Conservation (phyloP, 2,113 vertebrate species). For the Cochlearius cochlearius region DNA sequence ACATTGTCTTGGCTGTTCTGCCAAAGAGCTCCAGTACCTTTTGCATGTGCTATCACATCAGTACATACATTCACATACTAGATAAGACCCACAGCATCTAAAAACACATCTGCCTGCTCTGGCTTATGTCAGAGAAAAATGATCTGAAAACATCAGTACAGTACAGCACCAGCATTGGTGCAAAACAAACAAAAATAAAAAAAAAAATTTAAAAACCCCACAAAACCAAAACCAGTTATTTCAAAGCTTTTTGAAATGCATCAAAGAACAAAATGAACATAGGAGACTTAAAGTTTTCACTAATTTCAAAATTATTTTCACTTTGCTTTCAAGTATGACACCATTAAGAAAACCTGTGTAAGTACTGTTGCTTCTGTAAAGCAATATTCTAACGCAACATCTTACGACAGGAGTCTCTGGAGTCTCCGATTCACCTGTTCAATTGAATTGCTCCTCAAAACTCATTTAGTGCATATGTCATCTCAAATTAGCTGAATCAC, state of each 20-base stretch:
- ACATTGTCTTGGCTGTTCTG: neutral
- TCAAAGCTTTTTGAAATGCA: neutral
- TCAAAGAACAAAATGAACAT: neutral
- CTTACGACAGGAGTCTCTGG: neutral
- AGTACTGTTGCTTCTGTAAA: neutral
- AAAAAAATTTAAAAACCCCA: neutral
- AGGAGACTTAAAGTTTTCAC: neutral
- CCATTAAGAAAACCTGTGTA: neutral
- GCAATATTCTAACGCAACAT: neutral
- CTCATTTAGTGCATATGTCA: neutral
- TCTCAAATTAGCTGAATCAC: slow-evolving; percentile 4
- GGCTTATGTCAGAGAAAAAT: neutral
- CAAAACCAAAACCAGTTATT: neutral
- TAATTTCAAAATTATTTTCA: neutral
- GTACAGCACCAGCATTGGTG: neutral
- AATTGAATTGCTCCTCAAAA: neutral
- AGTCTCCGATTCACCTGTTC: neutral
- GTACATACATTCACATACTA: neutral
- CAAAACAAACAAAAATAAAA: neutral
- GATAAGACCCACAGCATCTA: neutral
- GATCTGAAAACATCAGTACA: neutral
- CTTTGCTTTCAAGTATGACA: neutral
- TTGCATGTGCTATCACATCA: neutral
- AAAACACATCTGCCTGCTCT: neutral
- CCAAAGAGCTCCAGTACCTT: neutral